Conservation (phyloP, 2,888 invertebrate genomes). For the Cenopis cana region DNA sequence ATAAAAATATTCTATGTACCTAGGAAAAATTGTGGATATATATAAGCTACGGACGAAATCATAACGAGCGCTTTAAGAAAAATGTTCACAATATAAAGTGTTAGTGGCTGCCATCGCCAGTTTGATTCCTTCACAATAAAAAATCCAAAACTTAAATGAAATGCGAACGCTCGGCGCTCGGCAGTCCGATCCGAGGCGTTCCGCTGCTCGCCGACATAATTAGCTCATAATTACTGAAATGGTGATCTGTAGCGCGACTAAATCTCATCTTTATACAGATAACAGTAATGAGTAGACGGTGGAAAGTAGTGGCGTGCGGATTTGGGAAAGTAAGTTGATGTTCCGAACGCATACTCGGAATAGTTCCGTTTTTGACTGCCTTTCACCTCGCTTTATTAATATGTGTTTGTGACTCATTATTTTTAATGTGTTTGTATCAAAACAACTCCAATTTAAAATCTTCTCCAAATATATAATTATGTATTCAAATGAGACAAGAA, state of each 20-base stretch:
- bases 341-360: slow-evolving; percentile 62
- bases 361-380: slow-evolving; percentile 58
- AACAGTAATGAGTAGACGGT: slow-evolving; percentile 53
- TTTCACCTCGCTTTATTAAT: slow-evolving; percentile 59
- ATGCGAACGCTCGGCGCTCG: slow-evolving; percentile 55
- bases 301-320: slow-evolving; percentile 64
- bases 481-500: slow-evolving; percentile 11
- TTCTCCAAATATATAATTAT: slow-evolving; percentile 17
- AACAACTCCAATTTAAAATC: slow-evolving; percentile 34
- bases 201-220: slow-evolving; percentile 69
- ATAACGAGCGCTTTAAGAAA: background rate
- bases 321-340: slow-evolving; percentile 70
- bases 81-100: background rate
- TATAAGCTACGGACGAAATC: background rate
- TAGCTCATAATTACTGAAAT: slow-evolving; percentile 71
- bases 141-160: slow-evolving; percentile 51
- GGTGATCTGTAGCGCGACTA: slow-evolving; percentile 63
- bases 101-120: slow-evolving; percentile 1
- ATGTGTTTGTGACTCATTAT: slow-evolving; percentile 50
- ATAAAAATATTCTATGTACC: too few species aligned
- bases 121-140: slow-evolving; percentile 18
- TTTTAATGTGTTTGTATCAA: slow-evolving; percentile 49
- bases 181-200: slow-evolving; percentile 58
- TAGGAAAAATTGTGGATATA: background rate
- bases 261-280: slow-evolving; percentile 67